Conservation (phyloP, 2,888 invertebrate genomes). For the Noctuana brunneofusca region DNA sequence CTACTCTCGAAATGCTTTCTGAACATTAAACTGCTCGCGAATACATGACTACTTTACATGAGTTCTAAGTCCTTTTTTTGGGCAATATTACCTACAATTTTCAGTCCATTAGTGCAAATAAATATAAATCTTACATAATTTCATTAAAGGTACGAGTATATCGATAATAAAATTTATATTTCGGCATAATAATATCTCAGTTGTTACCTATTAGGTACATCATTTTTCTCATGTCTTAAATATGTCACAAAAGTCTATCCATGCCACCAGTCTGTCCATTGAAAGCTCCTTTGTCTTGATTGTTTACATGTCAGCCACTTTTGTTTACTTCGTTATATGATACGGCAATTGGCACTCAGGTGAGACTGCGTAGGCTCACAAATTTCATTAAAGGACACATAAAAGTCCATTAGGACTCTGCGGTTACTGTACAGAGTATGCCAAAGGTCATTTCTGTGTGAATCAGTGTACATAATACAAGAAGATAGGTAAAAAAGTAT, state of each 20-base stretch:
- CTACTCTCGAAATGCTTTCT: background rate
- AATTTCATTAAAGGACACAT: conserved; percentile 62
- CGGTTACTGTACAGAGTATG: conserved; percentile 49
- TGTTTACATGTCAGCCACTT: conserved; percentile 6
- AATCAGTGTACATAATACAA: conserved; percentile 11
- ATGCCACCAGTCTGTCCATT: conserved; percentile 1
- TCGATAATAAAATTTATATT: no score
- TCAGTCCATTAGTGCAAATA: no score
- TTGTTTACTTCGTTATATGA: conserved; percentile 35
- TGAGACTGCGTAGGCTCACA: conserved; percentile 47
- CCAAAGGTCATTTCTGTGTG: conserved; percentile 53
- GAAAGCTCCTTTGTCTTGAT: background rate
- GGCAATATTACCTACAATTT: no score
- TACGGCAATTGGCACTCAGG: conserved; percentile 57
- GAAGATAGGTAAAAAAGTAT: background rate
- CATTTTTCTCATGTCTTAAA: background rate
- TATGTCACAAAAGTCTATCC: no score
- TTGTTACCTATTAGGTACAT: background rate
- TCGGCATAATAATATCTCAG: no score
- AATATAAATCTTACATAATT: no score
- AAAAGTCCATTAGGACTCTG: conserved; percentile 62
- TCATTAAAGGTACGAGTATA: no score
- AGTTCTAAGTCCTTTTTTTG: no score
- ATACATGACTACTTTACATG: no score
- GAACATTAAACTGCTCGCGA: background rate